phyloP scores from a whole-genome alignment of 1,140 invertebrate species.

The Philopotamus ludificatus region DNA sequence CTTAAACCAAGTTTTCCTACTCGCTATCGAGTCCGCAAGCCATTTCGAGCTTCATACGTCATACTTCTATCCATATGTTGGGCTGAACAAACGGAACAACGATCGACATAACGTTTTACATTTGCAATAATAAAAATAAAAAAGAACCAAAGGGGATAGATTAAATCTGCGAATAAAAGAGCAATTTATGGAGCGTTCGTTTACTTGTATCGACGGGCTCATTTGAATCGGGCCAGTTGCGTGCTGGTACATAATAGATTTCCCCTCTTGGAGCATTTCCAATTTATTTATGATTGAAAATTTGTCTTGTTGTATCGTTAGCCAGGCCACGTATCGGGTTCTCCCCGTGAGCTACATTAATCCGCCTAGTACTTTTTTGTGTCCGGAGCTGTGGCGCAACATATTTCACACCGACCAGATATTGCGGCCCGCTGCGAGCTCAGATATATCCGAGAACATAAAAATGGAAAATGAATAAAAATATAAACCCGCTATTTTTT shows the following conservation, averaged over 20 bases:
- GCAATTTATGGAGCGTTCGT: slow-evolving; percentile 37
- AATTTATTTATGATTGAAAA: slow-evolving; percentile 42
- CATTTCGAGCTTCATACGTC: too few relatives aligned
- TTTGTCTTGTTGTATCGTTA: slow-evolving; percentile 29
- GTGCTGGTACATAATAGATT: slow-evolving; percentile 38
- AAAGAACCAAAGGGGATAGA: slow-evolving; percentile 2
- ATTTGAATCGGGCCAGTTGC: slow-evolving; percentile 30
- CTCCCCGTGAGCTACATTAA: slow-evolving; percentile 2
- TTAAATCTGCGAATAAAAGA: slow-evolving; percentile 39
- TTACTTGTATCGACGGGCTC: slow-evolving; percentile 32
- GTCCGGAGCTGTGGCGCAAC: too few relatives aligned
- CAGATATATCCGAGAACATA: too few relatives aligned
- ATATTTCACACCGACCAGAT: background rate
- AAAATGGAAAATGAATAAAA: too few relatives aligned
- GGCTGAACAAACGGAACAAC: too few relatives aligned
- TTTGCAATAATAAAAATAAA: background rate
- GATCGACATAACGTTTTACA: background rate
- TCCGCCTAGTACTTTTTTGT: too few relatives aligned
- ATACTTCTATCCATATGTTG: too few relatives aligned
- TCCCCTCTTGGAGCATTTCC: slow-evolving; percentile 34
- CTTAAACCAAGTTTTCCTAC: too few relatives aligned
- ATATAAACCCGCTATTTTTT: too few relatives aligned
- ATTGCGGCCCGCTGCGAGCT: background rate
- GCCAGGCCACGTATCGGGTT: background rate
- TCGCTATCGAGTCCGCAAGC: too few relatives aligned